Conservation (phyloP, 2,797 vertebrate species). For the Xenentodon cancila region DNA sequence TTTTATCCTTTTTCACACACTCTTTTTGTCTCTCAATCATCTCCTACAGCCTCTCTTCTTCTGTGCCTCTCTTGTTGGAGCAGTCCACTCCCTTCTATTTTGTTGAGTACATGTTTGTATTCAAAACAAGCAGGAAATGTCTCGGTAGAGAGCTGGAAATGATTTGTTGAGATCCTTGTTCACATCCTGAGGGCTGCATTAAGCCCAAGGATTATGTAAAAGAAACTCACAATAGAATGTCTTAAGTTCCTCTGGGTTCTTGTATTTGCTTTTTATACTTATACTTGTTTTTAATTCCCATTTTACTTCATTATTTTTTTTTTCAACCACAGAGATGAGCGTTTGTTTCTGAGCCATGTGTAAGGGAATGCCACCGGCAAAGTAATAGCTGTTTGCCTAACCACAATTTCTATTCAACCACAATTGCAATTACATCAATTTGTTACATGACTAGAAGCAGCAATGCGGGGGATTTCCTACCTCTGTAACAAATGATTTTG, state of each 20-base stretch:
- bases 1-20: too few species aligned
- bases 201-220: constrained; percentile 2
- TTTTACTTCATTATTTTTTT: too few species aligned
- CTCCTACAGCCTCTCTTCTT: too few species aligned
- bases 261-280: not conserved
- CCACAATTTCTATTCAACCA: constrained; percentile 73
- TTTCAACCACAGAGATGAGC: constrained; percentile 10
- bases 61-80: too few species aligned
- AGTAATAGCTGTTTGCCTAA: constrained; percentile 53
- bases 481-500: constrained; percentile 55
- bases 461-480: constrained; percentile 62
- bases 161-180: constrained; percentile 45
- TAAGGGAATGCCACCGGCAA: constrained; percentile 36
- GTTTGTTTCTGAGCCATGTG: constrained; percentile 53
- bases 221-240: too few species aligned
- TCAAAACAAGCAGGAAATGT: constrained; percentile 50
- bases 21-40: too few species aligned
- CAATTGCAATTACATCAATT: constrained; percentile 76
- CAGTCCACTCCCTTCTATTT: constrained; percentile 16
- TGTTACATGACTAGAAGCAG: constrained; percentile 69
- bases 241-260: not conserved
- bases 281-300: too few species aligned
- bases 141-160: constrained; percentile 54
- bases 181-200: constrained; percentile 26
- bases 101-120: constrained; percentile 42